phyloP scores from a whole-genome alignment of 2,888 invertebrate species.

The Cephalotes varians region DNA sequence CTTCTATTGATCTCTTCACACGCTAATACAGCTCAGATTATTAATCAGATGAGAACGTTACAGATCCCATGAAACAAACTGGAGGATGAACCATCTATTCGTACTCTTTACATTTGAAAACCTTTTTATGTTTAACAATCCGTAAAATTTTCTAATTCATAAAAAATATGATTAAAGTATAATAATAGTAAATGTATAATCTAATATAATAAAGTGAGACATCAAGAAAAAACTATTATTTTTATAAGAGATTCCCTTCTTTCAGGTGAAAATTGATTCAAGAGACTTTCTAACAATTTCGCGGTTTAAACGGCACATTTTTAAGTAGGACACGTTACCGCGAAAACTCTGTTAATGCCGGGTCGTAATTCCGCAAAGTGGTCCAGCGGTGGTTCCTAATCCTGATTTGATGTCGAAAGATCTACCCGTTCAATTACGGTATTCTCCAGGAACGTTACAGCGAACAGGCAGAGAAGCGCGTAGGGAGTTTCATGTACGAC shows the following conservation, averaged over 20 bases:
- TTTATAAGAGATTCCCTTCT: neutral
- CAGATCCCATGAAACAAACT: neutral
- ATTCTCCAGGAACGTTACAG: neutral
- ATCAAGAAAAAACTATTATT: neutral
- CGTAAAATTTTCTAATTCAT: neutral
- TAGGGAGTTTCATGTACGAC: slow-evolving; percentile 24
- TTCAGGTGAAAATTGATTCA: neutral
- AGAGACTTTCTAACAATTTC: neutral
- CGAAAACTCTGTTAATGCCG: neutral
- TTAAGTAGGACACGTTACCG: neutral
- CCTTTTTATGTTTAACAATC: too few species aligned
- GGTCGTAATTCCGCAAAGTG: neutral
- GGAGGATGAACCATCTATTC: neutral
- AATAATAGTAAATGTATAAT: neutral
- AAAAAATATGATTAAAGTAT: neutral
- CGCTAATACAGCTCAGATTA: neutral
- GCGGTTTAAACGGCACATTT: slow-evolving; percentile 2
- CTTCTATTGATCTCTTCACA: neutral
- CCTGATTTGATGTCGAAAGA: slow-evolving; percentile 9
- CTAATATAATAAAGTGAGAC: neutral
- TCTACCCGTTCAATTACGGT: slow-evolving; percentile 20
- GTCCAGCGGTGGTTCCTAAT: neutral
- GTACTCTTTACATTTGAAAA: neutral
- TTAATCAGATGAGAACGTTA: neutral
- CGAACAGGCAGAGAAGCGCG: neutral